Conservation (phyloP, 2,888 invertebrate species). For the Adela reaumurella region DNA sequence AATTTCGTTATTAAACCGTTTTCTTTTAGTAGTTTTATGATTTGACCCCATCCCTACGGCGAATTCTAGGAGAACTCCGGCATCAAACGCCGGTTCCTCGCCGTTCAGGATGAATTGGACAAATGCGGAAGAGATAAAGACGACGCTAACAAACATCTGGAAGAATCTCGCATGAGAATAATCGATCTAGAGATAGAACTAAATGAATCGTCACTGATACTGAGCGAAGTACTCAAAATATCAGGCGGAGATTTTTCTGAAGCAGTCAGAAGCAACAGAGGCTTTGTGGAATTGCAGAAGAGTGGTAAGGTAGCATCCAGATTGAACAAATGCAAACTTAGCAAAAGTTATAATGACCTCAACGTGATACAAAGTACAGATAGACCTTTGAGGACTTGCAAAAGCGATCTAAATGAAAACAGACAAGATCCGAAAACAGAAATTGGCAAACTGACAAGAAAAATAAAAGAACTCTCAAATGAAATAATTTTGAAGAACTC, state of each 20-base stretch:
- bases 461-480: conserved; percentile 39
- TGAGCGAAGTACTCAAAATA: conserved; percentile 47
- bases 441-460: conserved; percentile 32
- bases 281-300: conserved; percentile 50
- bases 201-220: conserved; percentile 49
- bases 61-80: conserved; percentile 25
- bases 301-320: conserved; percentile 59
- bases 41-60: conserved; percentile 34
- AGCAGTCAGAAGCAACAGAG: conserved; percentile 38
- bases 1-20: conserved; percentile 32
- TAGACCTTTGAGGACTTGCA: conserved; percentile 8
- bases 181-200: conserved; percentile 52
- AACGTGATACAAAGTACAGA: conserved; percentile 25
- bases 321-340: conserved; percentile 48
- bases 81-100: not conserved
- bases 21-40: conserved; percentile 27
- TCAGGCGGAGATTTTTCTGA: conserved; percentile 34
- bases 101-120: conserved; percentile 23
- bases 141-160: conserved; percentile 30
- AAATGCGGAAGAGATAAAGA: conserved; percentile 33
- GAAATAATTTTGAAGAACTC: conserved; percentile 49
- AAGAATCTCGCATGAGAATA: conserved; percentile 40
- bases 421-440: conserved; percentile 21
- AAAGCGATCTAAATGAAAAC: conserved; percentile 14
- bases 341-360: conserved; percentile 41